These are phyloP conservation scores for Drosophila prolongata DNA, from an alignment of 2,888 invertebrate genomes.

Conservation along the genomic window DNA sequence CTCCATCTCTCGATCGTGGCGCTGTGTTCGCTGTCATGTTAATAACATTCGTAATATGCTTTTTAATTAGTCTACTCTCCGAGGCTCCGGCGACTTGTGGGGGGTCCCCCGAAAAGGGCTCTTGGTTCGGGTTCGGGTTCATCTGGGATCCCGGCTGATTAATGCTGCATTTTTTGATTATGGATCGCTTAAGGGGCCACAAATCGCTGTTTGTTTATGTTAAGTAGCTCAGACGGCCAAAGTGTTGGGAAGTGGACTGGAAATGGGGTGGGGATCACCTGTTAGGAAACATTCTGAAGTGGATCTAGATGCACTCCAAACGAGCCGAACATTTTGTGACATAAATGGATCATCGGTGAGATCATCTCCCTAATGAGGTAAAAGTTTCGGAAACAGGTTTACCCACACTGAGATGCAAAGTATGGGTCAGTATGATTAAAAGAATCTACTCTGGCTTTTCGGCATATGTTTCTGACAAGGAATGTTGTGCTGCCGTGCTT, in stretches of 20 bases:
- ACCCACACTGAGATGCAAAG: neutral
- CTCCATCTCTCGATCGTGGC: constrained; percentile 56
- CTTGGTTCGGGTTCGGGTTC: neutral
- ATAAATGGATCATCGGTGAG: constrained; percentile 35
- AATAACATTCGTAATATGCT: constrained; percentile 78
- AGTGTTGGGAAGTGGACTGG: constrained; percentile 22
- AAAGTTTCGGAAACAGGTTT: neutral
- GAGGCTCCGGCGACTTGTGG: constrained; percentile 27
- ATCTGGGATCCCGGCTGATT: constrained; percentile 41
- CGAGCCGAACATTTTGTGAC: constrained; percentile 29
- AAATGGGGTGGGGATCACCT: constrained; percentile 19
- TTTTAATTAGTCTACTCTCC: constrained; percentile 69
- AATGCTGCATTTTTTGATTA: constrained; percentile 62
- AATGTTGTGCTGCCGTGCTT: too few species aligned
- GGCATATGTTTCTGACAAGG: too few species aligned
- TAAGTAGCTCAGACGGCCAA: constrained; percentile 31
- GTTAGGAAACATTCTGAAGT: constrained; percentile 13
- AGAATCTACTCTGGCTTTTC: too few species aligned
- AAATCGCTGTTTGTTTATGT: constrained; percentile 43
- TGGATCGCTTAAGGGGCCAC: constrained; percentile 46
- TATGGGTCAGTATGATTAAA: too few species aligned
- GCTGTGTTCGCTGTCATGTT: constrained; percentile 79
- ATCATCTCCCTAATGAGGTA: constrained; percentile 29
- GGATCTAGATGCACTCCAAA: constrained; percentile 13
- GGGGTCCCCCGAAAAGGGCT: constrained; percentile 38